Percentiles rank a stretch among this genome's conserved stretches.
These are phyloP conservation scores for Microctonus aethiopoides DNA, from an alignment of 2,888 invertebrate species.

Conservation along the genomic window DNA sequence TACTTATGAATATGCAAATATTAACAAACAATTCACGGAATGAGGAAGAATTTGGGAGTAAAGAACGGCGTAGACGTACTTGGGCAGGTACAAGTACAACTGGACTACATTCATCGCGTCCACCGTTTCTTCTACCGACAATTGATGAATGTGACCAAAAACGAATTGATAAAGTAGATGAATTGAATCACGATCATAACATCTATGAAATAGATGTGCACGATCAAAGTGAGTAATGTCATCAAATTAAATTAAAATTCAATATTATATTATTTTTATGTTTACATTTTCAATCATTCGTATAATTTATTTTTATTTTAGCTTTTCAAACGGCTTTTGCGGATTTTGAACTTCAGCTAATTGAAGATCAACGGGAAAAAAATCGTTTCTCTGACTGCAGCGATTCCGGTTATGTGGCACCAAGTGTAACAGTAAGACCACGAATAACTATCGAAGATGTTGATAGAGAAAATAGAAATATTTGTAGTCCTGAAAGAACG, in stretches of 20 bases:
- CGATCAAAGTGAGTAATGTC: slow-evolving; percentile 51
- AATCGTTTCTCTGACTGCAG: slow-evolving; percentile 37
- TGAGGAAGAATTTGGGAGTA: slow-evolving; percentile 29
- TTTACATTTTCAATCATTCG: slow-evolving; percentile 13
- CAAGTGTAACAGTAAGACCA: slow-evolving; percentile 42
- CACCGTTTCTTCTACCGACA: slow-evolving; percentile 34
- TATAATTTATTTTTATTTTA: slow-evolving; percentile 11
- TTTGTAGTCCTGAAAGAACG: not conserved
- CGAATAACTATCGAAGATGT: not conserved
- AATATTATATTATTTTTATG: not conserved
- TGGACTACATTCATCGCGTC: slow-evolving; percentile 4
- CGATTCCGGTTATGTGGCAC: not conserved
- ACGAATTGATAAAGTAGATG: not conserved
- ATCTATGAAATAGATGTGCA: slow-evolving; percentile 33
- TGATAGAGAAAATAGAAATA: slow-evolving; percentile 33
- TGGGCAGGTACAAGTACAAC: slow-evolving; percentile 53
- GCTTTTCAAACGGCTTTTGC: slow-evolving; percentile 45
- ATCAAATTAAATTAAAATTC: slow-evolving; percentile 35
- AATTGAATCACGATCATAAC: not conserved
- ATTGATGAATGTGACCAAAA: slow-evolving; percentile 36
- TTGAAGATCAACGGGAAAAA: slow-evolving; percentile 50
- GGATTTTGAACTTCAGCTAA: slow-evolving; percentile 65
- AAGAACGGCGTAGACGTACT: slow-evolving; percentile 56
- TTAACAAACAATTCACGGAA: slow-evolving; percentile 46
- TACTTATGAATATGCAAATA: slow-evolving; percentile 55